Evolutionary conservation across 2,113 vertebrate species (phyloP).

Genomic region (Salvelinus namaycush): DNA sequence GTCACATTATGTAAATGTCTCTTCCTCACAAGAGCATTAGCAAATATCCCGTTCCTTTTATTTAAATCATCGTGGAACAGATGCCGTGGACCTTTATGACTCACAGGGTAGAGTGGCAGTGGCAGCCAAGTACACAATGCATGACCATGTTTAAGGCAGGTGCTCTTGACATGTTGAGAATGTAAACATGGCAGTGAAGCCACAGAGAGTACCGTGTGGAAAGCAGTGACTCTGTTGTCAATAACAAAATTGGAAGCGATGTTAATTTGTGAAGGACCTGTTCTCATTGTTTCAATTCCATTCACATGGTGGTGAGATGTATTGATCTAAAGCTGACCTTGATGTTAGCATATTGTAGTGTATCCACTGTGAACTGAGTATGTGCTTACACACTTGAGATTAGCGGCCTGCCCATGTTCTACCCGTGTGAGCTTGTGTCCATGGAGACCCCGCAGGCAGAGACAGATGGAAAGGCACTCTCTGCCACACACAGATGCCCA

Average conservation of each 20-base stretch:
- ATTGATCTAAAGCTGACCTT: background rate
- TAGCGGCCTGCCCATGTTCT: conserved; percentile 49
- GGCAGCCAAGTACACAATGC: conserved; percentile 3
- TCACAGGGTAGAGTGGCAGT: background rate
- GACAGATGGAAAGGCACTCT: conserved; percentile 65
- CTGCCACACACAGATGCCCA: conserved; percentile 67
- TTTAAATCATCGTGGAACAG: conserved; percentile 3
- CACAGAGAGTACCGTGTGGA: background rate
- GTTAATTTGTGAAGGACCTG: background rate
- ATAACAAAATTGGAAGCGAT: no score
- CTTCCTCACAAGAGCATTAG: conserved; percentile 44
- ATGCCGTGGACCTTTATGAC: conserved; percentile 7
- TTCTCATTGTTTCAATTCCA: background rate
- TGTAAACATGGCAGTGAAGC: background rate
- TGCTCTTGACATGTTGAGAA: background rate
- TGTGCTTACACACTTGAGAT: conserved; percentile 23
- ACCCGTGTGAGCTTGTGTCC: conserved; percentile 67
- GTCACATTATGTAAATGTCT: conserved; percentile 66
- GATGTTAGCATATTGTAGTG: background rate
- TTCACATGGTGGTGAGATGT: background rate
- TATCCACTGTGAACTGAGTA: background rate
- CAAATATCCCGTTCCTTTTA: conserved; percentile 46
- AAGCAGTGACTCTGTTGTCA: no score
- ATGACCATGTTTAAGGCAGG: background rate
- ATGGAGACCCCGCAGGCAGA: conserved; percentile 67